A percentile compares a stretch with the other conserved stretches of the same genome.
Evolutionary conservation across 2,113 vertebrate species (phyloP).

Genomic region (Anseranas semipalmata): DNA sequence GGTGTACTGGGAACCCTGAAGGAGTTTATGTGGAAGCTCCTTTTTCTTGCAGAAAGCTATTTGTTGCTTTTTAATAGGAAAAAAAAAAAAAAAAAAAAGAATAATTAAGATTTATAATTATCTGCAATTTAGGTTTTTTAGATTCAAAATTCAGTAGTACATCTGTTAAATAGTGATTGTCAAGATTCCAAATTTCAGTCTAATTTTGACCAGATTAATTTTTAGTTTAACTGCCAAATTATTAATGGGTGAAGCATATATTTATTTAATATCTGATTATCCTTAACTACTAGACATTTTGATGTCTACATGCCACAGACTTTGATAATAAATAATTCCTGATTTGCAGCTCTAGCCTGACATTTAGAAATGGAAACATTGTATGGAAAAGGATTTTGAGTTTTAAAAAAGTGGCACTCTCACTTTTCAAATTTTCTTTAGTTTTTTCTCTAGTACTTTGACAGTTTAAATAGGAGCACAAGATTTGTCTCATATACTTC

Average conservation of each 20-base stretch:
- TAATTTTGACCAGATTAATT: background rate
- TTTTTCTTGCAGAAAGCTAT: background rate
- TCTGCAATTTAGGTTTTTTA: background rate
- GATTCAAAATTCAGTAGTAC: background rate
- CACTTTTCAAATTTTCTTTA: background rate
- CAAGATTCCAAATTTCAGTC: background rate
- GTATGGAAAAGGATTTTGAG: background rate
- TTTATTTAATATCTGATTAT: background rate
- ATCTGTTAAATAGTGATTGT: background rate
- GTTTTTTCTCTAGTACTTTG: background rate
- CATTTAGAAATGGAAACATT: background rate
- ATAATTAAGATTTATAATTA: background rate
- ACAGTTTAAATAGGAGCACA: background rate
- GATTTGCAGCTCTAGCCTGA: background rate
- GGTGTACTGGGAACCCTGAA: background rate
- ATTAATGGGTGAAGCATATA: background rate
- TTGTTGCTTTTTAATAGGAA: background rate
- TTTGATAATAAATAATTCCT: background rate
- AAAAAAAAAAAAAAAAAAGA: background rate
- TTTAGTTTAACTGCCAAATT: background rate
- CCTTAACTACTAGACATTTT: background rate
- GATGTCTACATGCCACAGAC: background rate
- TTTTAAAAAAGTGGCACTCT: background rate
- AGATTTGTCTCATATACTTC: background rate
- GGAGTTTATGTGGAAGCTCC: background rate